Conservation (phyloP, 2,888 invertebrate genomes). For the Drosophila nigricruria region DNA sequence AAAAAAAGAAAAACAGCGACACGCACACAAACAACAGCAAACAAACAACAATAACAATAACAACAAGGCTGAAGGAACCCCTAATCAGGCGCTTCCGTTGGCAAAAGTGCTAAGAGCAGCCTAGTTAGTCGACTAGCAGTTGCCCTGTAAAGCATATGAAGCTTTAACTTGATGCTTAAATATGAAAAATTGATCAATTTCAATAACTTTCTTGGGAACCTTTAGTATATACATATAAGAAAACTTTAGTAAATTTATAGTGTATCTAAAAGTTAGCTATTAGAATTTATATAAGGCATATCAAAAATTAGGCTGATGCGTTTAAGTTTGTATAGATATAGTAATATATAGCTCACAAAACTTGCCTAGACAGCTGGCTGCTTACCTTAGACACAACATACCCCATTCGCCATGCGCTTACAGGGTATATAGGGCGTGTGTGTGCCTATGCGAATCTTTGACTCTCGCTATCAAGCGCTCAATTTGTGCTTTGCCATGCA, state of each 20-base stretch:
- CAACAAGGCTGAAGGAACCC: conserved; percentile 51
- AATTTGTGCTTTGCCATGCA: conserved; percentile 64
- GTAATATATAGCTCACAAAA: background rate
- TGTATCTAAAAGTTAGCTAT: conserved; percentile 3
- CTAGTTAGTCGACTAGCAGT: background rate
- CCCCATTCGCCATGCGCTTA: too few species aligned
- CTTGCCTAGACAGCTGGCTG: background rate
- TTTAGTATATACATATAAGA: too few species aligned
- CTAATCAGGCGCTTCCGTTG: conserved; percentile 70
- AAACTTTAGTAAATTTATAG: background rate
- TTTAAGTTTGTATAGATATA: background rate
- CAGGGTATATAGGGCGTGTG: conserved; percentile 1
- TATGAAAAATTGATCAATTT: too few species aligned
- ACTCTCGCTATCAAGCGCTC: conserved; percentile 10
- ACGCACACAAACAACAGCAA: conserved; percentile 32
- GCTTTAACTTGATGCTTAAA: background rate
- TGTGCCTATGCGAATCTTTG: conserved; percentile 26
- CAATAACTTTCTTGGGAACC: too few species aligned
- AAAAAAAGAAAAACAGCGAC: conserved; percentile 11
- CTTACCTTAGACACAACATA: background rate
- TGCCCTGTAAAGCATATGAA: background rate
- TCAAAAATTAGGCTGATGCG: background rate
- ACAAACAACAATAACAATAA: conserved; percentile 11
- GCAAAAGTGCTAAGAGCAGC: background rate
- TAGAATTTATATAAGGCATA: background rate